phyloP scores from a whole-genome alignment of 2,797 vertebrate species.

The Phataginus tricuspis region DNA sequence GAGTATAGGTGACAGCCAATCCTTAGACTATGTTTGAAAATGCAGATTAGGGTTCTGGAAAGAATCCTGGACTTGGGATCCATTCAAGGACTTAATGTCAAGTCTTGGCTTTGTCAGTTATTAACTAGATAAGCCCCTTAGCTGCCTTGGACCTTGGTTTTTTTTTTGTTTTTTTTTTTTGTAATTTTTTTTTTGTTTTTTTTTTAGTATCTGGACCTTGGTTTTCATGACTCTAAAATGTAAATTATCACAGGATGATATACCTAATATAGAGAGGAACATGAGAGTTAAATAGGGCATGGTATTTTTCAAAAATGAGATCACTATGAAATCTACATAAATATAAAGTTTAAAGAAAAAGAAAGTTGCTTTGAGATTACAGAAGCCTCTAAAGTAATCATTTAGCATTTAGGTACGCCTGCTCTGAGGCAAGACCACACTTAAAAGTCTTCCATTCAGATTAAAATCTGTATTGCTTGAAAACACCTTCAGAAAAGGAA shows the following conservation, averaged over 20 bases:
- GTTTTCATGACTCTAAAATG: background rate
- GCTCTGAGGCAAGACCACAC: background rate
- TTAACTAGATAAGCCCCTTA: background rate
- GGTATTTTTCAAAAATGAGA: background rate
- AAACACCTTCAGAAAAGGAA: constrained; percentile 31
- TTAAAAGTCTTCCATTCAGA: background rate
- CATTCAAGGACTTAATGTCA: background rate
- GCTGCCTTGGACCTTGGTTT: background rate
- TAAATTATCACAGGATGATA: background rate
- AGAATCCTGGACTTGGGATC: background rate
- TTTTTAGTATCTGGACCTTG: too few species aligned
- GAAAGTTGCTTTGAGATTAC: background rate
- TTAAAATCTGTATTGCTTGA: background rate
- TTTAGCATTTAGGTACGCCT: background rate
- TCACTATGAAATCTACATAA: background rate
- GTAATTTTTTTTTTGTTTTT: too few species aligned
- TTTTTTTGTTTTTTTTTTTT: too few species aligned
- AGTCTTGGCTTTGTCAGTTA: background rate
- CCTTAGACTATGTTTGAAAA: background rate
- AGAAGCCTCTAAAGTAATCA: background rate
- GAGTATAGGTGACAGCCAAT: background rate
- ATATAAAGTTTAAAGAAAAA: background rate
- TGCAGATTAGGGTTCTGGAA: background rate
- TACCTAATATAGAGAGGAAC: background rate
- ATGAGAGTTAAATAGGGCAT: background rate